These are phyloP conservation scores for Diphyllodes magnificus DNA, from an alignment of 2,113 vertebrate genomes.

Conservation along the genomic window DNA sequence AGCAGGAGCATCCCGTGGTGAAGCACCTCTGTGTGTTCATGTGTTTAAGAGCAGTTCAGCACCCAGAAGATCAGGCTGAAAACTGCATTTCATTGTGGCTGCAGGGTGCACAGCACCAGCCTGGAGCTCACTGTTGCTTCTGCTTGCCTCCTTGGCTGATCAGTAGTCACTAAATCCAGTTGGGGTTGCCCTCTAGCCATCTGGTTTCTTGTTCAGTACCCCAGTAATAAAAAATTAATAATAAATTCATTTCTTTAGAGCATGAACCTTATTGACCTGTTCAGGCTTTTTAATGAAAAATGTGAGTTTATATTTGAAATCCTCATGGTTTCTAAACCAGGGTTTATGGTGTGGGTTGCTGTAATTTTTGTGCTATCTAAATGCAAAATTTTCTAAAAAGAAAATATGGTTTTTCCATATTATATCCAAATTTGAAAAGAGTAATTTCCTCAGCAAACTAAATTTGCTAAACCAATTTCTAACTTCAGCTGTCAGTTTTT, in stretches of 20 bases:
- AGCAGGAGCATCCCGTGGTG: accelerated
- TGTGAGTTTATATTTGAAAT: not conserved
- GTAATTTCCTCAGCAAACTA: not conserved
- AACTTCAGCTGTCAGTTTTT: not conserved
- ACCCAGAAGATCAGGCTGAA: not conserved
- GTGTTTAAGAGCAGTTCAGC: not conserved
- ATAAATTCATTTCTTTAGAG: not conserved
- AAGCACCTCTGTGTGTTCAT: not conserved
- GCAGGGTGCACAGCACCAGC: not conserved
- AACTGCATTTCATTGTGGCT: not conserved
- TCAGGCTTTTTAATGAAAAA: not conserved
- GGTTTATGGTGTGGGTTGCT: not conserved
- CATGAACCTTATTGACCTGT: not conserved
- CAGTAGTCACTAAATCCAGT: not conserved
- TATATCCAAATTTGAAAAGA: not conserved
- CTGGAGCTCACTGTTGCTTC: not conserved
- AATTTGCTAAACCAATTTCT: not conserved
- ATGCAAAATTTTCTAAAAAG: not conserved
- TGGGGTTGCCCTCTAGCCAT: not conserved
- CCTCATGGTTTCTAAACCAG: not conserved
- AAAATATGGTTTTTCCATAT: not conserved
- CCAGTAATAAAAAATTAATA: not conserved
- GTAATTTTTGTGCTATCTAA: not conserved
- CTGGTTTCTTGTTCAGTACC: not conserved
- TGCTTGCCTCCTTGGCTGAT: not conserved